Percentiles rank a stretch among this genome's conserved stretches.
Conservation (phyloP, 2,113 vertebrate species). For the Herpetotheres cachinnans region DNA sequence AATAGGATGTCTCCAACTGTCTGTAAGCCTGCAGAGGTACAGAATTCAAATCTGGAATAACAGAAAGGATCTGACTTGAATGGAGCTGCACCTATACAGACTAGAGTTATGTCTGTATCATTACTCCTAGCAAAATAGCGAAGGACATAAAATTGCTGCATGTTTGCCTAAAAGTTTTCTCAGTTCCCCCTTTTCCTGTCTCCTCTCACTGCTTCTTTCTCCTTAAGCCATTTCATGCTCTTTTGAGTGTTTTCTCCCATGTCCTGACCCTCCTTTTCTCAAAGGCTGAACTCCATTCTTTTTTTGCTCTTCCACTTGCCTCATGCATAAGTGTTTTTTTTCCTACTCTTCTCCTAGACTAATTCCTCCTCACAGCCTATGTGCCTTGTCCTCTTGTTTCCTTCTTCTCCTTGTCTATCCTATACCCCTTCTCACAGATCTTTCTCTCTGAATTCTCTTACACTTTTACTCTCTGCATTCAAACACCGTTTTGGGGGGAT, state of each 20-base stretch:
- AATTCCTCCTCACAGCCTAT: neutral
- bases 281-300: neutral
- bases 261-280: neutral
- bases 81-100: neutral
- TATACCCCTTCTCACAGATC: neutral
- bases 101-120: neutral
- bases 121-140: neutral
- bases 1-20: neutral
- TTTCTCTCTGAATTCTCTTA: neutral
- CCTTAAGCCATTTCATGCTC: neutral
- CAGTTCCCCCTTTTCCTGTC: neutral
- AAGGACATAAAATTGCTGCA: neutral
- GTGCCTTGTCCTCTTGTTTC: neutral
- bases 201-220: neutral
- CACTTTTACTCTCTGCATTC: neutral
- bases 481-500: neutral
- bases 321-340: neutral
- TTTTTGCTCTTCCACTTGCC: neutral
- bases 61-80: neutral
- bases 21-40: neutral
- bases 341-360: neutral
- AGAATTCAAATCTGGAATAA: neutral
- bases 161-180: neutral
- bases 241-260: neutral
- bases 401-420: neutral